Evolutionary conservation across 2,888 invertebrate species (phyloP).

Genomic region (Thecocarcelia acutangulata): DNA sequence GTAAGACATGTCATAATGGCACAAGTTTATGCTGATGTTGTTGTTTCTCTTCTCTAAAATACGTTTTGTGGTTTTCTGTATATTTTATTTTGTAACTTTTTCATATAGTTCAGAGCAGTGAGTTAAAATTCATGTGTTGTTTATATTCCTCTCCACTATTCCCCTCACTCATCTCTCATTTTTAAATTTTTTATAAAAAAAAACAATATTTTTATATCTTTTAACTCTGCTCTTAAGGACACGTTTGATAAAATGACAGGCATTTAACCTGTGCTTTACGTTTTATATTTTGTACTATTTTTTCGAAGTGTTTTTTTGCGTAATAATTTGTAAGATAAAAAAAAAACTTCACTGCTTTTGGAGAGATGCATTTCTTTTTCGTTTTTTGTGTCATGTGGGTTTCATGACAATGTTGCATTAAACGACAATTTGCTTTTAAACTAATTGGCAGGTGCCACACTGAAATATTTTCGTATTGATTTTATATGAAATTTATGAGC

Average conservation of each 20-base stretch:
- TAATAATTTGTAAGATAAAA: not conserved
- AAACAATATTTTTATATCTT: not conserved
- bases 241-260: constrained; percentile 46
- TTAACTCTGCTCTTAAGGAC: constrained; percentile 3
- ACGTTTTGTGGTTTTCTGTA: not conserved
- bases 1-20: constrained; percentile 48
- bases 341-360: not conserved
- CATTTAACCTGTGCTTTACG: constrained; percentile 33
- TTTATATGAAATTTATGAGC: not conserved
- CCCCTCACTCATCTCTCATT: not conserved
- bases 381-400: not conserved
- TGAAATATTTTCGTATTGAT: constrained; percentile 13
- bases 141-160: not conserved
- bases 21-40: constrained; percentile 12
- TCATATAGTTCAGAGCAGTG: not conserved
- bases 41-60: not conserved
- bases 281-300: constrained; percentile 19
- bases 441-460: constrained; percentile 17
- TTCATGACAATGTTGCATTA: not conserved
- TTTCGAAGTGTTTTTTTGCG: not conserved
- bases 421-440: constrained; percentile 18
- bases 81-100: constrained; percentile 2
- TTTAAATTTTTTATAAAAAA: not conserved
- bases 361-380: not conserved
- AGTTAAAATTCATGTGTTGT: constrained; percentile 5